Evolutionary conservation across 2,113 vertebrate species (phyloP), one percentile per base, ranked within the genome.

Genomic region (Dissostichus mawsoni): DNA sequence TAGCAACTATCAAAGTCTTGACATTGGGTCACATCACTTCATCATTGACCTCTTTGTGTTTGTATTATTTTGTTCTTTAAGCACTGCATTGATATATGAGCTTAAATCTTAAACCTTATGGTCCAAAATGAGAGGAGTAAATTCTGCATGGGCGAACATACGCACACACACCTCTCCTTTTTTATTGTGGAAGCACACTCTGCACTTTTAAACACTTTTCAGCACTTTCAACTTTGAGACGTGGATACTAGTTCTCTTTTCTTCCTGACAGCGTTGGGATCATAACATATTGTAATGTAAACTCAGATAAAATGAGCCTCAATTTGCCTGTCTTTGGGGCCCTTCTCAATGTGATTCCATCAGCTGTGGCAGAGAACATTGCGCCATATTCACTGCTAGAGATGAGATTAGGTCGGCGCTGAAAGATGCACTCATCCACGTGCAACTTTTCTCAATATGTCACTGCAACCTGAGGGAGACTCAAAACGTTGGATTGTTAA

Each of bases 401-500:
- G 78, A 89, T 72, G 55, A 80, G 78, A 84, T 83, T 86, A 83
- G 64, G 70, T 68, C n/a, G 14, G 44, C 58, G 33, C 52, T 79
- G 76, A 84, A 82, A 89, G 69, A 86, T 70, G 74, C 36, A 66
- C 74, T 87, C 73, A 72, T 80, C 71, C 80, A 77, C 17, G 36
- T 17, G 1, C 20, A 0, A 82, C 63, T 78, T 67, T 33, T 83
- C 44, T 74, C 64, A 68, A 80, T 81, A 62, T 83, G 84, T 84
- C 72, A 68, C 55, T n/a, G 69, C 0, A n/a, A 80, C 74, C 80
- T 17, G 33, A 80, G 51, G 16, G 53, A 63, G 80, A 70, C 48
- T 73, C 18, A 52, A 80, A 82, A 75, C 41, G 58, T 59, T 52
- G 12, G 20, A 79, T 61, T 50, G 47, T 23, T 61, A 62, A 85